These are phyloP conservation scores for Lithophane socia DNA, from an alignment of 2,888 invertebrate species.

Conservation along the genomic window DNA sequence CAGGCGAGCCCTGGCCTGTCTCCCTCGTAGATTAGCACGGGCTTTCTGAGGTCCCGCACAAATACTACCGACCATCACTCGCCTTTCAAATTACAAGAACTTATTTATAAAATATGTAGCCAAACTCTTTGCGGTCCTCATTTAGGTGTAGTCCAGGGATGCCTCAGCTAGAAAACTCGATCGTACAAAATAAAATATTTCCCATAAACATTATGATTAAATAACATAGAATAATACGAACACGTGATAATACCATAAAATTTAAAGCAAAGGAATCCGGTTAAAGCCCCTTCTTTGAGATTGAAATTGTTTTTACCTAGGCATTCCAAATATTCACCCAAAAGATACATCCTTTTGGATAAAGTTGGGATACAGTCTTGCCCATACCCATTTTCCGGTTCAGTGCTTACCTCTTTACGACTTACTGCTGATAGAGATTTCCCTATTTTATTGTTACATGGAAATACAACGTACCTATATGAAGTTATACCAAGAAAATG, in stretches of 20 bases:
- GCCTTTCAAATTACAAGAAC: constrained; percentile 67
- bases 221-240: constrained; percentile 2
- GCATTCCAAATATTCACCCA: constrained; percentile 63
- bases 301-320: constrained; percentile 67
- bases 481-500: constrained; percentile 46
- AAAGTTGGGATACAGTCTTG: constrained; percentile 69
- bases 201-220: too few species aligned
- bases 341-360: constrained; percentile 68
- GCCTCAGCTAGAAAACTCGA: constrained; percentile 3
- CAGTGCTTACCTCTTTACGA: constrained; percentile 70
- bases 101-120: constrained; percentile 43
- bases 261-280: constrained; percentile 51
- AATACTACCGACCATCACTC: constrained; percentile 71
- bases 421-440: constrained; percentile 67
- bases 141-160: constrained; percentile 9
- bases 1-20: constrained; percentile 72
- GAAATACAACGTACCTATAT: constrained; percentile 51
- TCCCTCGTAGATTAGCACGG: constrained; percentile 73
- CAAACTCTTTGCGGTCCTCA: constrained; percentile 3
- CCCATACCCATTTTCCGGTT: constrained; percentile 70
- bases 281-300: constrained; percentile 50
- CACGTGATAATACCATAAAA: constrained; percentile 34
- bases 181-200: constrained; percentile 1
- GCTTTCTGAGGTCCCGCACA: constrained; percentile 69
- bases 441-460: constrained; percentile 66